Base-by-base conservation (phyloP, 2,797 vertebrate genomes). In the Gadopsis bispinosus region DNA sequence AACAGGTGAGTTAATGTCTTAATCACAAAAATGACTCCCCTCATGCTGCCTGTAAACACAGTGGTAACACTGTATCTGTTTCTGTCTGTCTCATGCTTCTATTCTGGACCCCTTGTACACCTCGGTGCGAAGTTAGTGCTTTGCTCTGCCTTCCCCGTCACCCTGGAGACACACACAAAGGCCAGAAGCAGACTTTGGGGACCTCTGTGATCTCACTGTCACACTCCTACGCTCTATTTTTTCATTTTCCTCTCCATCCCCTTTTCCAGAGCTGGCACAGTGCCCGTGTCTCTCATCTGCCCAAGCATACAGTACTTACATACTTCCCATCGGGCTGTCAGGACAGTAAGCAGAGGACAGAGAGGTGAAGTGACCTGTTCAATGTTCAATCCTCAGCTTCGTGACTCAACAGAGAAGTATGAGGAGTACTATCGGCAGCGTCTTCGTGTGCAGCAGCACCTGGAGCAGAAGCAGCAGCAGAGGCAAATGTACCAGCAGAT, bases 391-490 rank as follows among this genome's bases (percentile, higher is more conserved):
- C 61, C 39, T 50, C 86, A 99, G 97, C 95, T 98, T 79, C 96
- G 96, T 10, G 98, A 99, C 88, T 98, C 98, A 16, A 97, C 97
- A 13, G 98, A 99, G 85, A 98, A 99, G 87, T 99, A 97, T 77
- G 97, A 99, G 91, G 98, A 99, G 83, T 99, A 94, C 90, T 99
- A 99, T 72, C 96, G 98, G 7, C 98, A 99, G 88, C 96, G 98
- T 1, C 86, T 99, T 7, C 97, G 98, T 4, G 98, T 99, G 82
- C 98, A 99, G 91, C 98, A 99, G 88, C 98, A 99, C 89, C 93
- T 99, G 39, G 98, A 99, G 84, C 98, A 99, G 94, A 99, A 99
- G 53, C 97, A 99, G 88, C 98, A 99, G 62, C 98, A 99, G 68
- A 92, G 96, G 61, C 97, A 99, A 82, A 89, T 99, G 79, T 99